These are phyloP conservation scores for Hippocampus comes DNA, from an alignment of 2,113 vertebrate species.

Conservation along the genomic window DNA sequence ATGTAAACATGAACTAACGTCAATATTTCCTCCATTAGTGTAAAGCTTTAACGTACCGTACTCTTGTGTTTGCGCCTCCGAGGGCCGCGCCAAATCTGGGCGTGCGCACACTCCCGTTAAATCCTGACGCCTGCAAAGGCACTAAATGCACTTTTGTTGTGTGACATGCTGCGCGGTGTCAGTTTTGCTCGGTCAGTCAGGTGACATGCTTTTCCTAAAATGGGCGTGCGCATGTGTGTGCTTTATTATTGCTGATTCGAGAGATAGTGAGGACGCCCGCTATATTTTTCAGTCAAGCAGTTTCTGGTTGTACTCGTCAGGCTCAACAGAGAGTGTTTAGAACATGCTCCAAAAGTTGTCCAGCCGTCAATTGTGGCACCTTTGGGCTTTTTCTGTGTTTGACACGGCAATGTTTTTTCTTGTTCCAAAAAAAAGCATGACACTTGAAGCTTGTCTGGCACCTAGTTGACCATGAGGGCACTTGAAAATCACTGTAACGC, in stretches of 20 bases:
- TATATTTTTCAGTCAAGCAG: constrained; percentile 15
- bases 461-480: not conserved
- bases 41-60: not conserved
- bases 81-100: not conserved
- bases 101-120: not conserved
- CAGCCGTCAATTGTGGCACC: not conserved
- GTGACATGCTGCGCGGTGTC: constrained; percentile 29
- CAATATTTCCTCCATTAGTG: not conserved
- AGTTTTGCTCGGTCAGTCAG: constrained; percentile 52
- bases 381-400: not conserved
- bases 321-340: not conserved
- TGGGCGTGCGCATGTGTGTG: constrained; percentile 3
- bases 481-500: not conserved
- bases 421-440: not conserved
- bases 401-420: not conserved
- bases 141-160: constrained; percentile 35
- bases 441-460: not conserved
- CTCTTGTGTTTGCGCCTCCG: not conserved
- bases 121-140: constrained; percentile 17
- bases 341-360: not conserved
- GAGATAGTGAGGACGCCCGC: constrained; percentile 20
- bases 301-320: not conserved
- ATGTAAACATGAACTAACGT: not conserved
- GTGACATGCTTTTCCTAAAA: constrained; percentile 22
- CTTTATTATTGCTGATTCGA: constrained; percentile 1